These are phyloP conservation scores for Aplodontia rufa DNA, from an alignment of 2,113 vertebrate genomes.

Conservation along the genomic window DNA sequence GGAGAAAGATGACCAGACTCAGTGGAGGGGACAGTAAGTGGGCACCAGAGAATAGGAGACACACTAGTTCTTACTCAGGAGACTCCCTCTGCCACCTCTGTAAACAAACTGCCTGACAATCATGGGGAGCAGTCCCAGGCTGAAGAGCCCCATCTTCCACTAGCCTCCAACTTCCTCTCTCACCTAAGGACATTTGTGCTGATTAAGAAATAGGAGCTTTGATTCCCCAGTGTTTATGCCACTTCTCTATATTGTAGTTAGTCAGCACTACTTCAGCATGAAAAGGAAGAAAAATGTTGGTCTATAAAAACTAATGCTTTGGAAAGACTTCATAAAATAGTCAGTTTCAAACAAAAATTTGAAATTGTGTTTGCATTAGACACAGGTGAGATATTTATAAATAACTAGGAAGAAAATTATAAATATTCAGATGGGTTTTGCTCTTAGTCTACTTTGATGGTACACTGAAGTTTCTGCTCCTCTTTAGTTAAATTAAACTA, in stretches of 20 bases:
- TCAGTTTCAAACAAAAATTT: not conserved
- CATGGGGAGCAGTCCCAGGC: not conserved
- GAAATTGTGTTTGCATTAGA: not conserved
- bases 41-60: not conserved
- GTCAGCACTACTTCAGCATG: not conserved
- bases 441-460: not conserved
- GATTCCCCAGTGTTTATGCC: not conserved
- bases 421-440: not conserved
- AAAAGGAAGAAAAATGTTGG: not conserved
- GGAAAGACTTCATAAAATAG: not conserved
- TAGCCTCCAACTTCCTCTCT: not conserved
- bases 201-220: not conserved
- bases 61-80: not conserved
- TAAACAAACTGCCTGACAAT: not conserved
- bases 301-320: slow-evolving; percentile 18
- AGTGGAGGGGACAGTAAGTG: not conserved
- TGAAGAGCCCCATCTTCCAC: not conserved
- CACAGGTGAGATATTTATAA: not conserved
- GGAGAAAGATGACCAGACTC: not conserved
- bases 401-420: not conserved
- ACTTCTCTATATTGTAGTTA: not conserved
- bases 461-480: not conserved
- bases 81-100: not conserved
- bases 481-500: not conserved
- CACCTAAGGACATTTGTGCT: not conserved